These are phyloP conservation scores for Trididemnum clinides DNA, from an alignment of 23 tunicate genomes.

Conservation along the genomic window DNA sequence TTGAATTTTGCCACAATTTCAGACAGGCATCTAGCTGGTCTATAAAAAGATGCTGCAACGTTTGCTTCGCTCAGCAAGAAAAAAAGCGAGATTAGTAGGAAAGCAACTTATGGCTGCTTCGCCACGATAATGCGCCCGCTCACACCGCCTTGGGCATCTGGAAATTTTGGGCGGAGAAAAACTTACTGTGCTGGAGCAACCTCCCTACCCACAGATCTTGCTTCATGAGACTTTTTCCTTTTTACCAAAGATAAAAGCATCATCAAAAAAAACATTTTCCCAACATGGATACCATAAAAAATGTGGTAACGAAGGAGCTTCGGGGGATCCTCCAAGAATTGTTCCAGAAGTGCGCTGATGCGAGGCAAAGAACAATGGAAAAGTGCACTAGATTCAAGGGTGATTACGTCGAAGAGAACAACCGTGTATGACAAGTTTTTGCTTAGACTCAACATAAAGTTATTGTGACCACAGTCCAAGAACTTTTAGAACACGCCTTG, in stretches of 20 bases:
- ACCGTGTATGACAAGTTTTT: neutral
- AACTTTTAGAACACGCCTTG: neutral
- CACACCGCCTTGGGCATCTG: neutral
- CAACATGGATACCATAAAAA: neutral
- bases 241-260: neutral
- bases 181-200: neutral
- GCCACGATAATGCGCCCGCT: neutral
- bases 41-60: neutral
- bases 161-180: neutral
- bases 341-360: no score
- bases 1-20: neutral
- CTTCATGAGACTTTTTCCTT: neutral
- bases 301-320: neutral
- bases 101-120: neutral
- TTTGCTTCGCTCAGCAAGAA: no score
- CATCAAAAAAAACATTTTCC: neutral
- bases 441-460: neutral
- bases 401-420: no score
- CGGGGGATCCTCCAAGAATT: no score
- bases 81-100: neutral
- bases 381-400: no score
- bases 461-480: neutral
- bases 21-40: neutral
- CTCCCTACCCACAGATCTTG: neutral
- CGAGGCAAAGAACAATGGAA: neutral